Base-by-base conservation (phyloP, 2,797 vertebrate genomes). In the Manis crassicaudata region DNA sequence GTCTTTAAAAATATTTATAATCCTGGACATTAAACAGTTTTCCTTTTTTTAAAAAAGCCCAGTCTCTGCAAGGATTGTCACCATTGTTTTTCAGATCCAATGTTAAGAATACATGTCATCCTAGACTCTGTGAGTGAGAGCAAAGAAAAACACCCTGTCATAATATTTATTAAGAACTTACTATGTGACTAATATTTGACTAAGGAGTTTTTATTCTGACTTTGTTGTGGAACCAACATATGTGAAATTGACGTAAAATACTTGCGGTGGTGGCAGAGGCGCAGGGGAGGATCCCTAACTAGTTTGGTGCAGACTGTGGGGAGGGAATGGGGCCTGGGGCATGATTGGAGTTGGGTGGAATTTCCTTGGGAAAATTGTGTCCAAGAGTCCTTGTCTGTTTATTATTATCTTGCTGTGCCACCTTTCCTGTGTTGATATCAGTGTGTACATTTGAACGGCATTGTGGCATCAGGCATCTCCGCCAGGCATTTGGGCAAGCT, bases 401-500 rank as follows among this genome's bases (percentile, higher is more conserved):
- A 32, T 86, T 67, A 84, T 90, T 88, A 76, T 82, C 79, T 92
- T 62, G 63, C 40, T 46, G 11, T 92, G 83, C 52, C 88, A 88
- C 93, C 89, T 95, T 96, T 96, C 94, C 90, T 96, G 88, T 73
- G 76, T 91, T 81, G 67, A 81, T 97, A 67, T 43, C 62, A 62
- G 0, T 82, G 76, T 82, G 58, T 90, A 63, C 20, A 29, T 82
- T 67, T 70, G 43, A 93, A 60, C 90, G 56, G 50, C 67, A 88
- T 75, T 91, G 92, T 95, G 82, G 93, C 32, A 20, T 82, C 32
- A 88, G 65, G 35, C 86, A 11, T 92, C n/a, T 93, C 60, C 90
- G 63, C 52, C 40, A 89, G 67, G 58, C 62, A 23, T 88, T 70
- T 82, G 37, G 67, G 82, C 35, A 91, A 91, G 8, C 68, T 73